These are phyloP conservation scores for Ischnus inquisitorius DNA, from an alignment of 2,888 invertebrate species.

Conservation along the genomic window DNA sequence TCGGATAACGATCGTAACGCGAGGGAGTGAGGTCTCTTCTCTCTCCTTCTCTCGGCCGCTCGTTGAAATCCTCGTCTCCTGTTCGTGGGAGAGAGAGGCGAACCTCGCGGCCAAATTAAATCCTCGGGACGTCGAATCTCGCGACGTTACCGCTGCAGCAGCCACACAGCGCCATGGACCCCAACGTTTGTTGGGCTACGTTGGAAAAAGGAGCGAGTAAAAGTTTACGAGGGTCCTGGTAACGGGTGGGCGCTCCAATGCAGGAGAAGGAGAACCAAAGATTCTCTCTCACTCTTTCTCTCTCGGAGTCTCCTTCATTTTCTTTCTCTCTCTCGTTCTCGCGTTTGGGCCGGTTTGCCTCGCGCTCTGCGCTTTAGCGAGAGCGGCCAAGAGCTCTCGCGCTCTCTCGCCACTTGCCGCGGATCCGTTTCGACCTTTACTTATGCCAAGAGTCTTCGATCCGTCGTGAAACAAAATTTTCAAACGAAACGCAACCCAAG, in stretches of 20 bases:
- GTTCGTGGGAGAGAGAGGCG: slow-evolving; percentile 51
- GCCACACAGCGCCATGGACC: slow-evolving; percentile 68
- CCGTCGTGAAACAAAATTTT: slow-evolving; percentile 55
- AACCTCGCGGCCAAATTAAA: slow-evolving; percentile 82
- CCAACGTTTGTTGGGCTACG: slow-evolving; percentile 45
- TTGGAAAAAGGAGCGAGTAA: slow-evolving; percentile 71
- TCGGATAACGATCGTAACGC: slow-evolving; percentile 81
- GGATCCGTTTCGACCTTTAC: slow-evolving; percentile 63
- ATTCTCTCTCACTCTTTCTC: not conserved
- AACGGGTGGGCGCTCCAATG: slow-evolving; percentile 77
- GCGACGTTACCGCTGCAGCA: slow-evolving; percentile 61
- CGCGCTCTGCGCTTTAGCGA: slow-evolving; percentile 1
- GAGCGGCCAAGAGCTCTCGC: not conserved
- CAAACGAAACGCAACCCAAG: slow-evolving; percentile 20
- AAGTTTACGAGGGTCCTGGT: slow-evolving; percentile 82
- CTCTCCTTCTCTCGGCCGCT: slow-evolving; percentile 5
- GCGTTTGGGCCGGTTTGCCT: slow-evolving; percentile 37
- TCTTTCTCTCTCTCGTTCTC: slow-evolving; percentile 9
- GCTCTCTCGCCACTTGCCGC: slow-evolving; percentile 65
- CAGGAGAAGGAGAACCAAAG: slow-evolving; percentile 50
- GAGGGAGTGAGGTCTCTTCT: slow-evolving; percentile 54
- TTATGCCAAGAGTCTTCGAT: slow-evolving; percentile 55
- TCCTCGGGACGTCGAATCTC: slow-evolving; percentile 82
- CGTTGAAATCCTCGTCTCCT: not conserved
- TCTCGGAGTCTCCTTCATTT: not conserved